These are phyloP conservation scores for Miltochrista miniata DNA, from an alignment of 2,888 invertebrate genomes.

Conservation along the genomic window DNA sequence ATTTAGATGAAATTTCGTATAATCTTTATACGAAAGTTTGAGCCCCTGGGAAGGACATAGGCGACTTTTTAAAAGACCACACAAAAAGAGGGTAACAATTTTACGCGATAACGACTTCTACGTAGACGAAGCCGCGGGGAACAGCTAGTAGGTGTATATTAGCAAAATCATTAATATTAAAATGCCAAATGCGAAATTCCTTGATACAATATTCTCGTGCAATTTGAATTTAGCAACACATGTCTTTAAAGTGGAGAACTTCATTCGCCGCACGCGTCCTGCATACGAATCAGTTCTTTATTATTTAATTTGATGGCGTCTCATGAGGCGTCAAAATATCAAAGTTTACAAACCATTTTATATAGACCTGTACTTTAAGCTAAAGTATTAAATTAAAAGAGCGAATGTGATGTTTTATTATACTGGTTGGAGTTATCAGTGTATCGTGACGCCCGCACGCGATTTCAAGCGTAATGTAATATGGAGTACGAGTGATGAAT, in stretches of 20 bases:
- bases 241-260: conserved; percentile 46
- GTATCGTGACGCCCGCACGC: conserved; percentile 67
- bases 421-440: conserved; percentile 51
- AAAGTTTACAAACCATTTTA: conserved; percentile 45
- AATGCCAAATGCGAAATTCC: conserved; percentile 1
- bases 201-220: conserved; percentile 33
- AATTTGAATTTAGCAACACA: conserved; percentile 43
- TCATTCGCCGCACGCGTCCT: conserved; percentile 52
- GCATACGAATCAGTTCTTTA: conserved; percentile 70
- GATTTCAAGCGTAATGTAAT: conserved; percentile 74
- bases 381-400: conserved; percentile 9
- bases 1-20: no score
- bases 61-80: no score
- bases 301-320: conserved; percentile 73
- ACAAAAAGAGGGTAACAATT: no score
- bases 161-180: no score
- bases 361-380: conserved; percentile 27
- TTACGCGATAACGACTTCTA: no score
- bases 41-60: no score
- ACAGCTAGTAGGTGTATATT: no score
- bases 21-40: no score
- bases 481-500: conserved; percentile 71
- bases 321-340: conserved; percentile 73
- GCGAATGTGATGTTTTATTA: conserved; percentile 17
- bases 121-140: no score